A percentile compares a stretch with the other conserved stretches of the same genome.
Evolutionary conservation across 2,888 invertebrate species (phyloP).

Genomic region (Busseola fusca): DNA sequence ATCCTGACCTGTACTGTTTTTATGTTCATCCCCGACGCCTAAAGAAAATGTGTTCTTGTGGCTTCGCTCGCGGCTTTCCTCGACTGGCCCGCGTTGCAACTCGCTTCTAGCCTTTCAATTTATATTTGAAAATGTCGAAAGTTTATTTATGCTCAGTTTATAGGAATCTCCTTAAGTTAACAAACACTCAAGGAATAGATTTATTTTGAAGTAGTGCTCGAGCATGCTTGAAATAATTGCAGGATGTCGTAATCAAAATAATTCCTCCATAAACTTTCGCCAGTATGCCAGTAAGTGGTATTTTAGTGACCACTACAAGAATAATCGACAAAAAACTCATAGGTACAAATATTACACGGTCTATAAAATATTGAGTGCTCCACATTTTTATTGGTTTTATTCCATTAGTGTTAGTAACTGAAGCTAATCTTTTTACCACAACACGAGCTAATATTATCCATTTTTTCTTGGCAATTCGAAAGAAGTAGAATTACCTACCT

Average conservation of each 20-base stretch:
- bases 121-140: slow-evolving; percentile 74
- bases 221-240: slow-evolving; percentile 34
- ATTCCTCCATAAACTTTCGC: no score
- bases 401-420: neutral
- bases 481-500: neutral
- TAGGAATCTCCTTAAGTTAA: slow-evolving; percentile 43
- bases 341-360: slow-evolving; percentile 34
- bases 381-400: slow-evolving; percentile 19
- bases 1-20: slow-evolving; percentile 73
- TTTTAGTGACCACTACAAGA: slow-evolving; percentile 53
- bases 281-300: slow-evolving; percentile 63
- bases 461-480: no score
- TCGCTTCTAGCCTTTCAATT: slow-evolving; percentile 70
- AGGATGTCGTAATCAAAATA: no score
- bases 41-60: slow-evolving; percentile 48
- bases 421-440: neutral
- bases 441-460: neutral
- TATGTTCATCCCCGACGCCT: slow-evolving; percentile 60
- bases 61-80: slow-evolving; percentile 51
- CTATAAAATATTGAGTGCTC: slow-evolving; percentile 17
- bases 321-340: slow-evolving; percentile 53
- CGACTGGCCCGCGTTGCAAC: slow-evolving; percentile 62
- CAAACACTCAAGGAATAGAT: slow-evolving; percentile 30
- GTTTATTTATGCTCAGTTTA: slow-evolving; percentile 65
- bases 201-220: slow-evolving; percentile 18